Conservation (phyloP, 2,888 invertebrate genomes). For the Epirrhoe alternata region DNA sequence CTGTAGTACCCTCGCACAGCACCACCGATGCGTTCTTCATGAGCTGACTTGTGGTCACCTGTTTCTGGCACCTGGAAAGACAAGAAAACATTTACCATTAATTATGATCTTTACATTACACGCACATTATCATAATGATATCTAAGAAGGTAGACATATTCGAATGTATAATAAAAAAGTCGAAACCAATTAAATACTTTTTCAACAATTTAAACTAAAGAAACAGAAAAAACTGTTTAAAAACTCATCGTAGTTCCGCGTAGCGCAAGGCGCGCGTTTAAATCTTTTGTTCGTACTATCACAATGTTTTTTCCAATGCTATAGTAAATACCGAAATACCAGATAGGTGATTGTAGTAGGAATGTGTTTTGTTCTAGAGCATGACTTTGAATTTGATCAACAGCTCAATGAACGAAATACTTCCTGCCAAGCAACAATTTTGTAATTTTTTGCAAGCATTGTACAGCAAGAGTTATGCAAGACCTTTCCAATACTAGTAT, state of each 20-base stretch:
- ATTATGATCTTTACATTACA: no score
- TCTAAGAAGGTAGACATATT: no score
- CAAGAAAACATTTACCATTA: neutral
- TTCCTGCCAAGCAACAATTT: conserved; percentile 31
- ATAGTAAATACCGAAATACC: neutral
- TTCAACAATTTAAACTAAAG: no score
- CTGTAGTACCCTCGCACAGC: conserved; percentile 69
- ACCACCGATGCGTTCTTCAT: conserved; percentile 61
- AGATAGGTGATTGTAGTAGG: conserved; percentile 8
- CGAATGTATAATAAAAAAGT: no score
- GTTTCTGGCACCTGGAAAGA: conserved; percentile 63
- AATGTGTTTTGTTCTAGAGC: conserved; percentile 7
- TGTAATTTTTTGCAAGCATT: conserved; percentile 23
- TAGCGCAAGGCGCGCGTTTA: conserved; percentile 31
- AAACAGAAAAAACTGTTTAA: neutral
- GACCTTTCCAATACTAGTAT: conserved; percentile 26
- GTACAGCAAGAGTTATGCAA: conserved; percentile 33
- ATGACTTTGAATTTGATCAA: conserved; percentile 21
- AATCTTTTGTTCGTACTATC: conserved; percentile 26
- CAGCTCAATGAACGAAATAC: conserved; percentile 6
- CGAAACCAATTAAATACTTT: no score
- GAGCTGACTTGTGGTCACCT: conserved; percentile 65
- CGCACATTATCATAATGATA: no score
- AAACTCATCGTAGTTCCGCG: neutral
- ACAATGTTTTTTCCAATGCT: neutral